phyloP scores from a whole-genome alignment of 1,140 invertebrate genomes.

The Brachionus plicatilis region DNA sequence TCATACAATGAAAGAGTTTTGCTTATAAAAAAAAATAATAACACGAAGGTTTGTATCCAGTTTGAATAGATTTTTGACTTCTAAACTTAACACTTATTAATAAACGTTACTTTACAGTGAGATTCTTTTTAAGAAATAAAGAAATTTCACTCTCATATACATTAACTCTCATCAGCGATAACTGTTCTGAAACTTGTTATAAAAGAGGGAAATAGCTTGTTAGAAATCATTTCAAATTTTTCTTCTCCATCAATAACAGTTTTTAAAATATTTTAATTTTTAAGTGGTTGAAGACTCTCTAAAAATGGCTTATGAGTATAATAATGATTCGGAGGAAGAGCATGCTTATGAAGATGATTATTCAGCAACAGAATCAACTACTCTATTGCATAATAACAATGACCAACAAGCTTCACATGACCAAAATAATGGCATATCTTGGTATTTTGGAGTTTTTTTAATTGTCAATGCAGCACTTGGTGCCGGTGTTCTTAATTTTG shows the following conservation, averaged over 20 bases:
- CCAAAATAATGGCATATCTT: constrained; percentile 56
- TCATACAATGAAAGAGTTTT: background rate
- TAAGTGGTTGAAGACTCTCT: constrained; percentile 18
- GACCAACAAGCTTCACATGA: background rate
- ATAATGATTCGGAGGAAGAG: background rate
- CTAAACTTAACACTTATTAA: background rate
- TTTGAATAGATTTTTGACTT: background rate
- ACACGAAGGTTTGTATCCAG: background rate
- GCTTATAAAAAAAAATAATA: background rate
- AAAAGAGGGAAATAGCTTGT: background rate
- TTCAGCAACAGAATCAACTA: background rate
- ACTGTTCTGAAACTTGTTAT: background rate
- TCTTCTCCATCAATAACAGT: background rate
- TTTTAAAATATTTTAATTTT: background rate
- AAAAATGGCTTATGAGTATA: constrained; percentile 7
- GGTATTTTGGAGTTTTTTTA: constrained; percentile 63
- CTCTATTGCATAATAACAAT: background rate
- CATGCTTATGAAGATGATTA: background rate
- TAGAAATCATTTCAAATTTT: background rate
- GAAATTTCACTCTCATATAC: background rate
- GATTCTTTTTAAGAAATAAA: background rate
- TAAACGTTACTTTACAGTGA: background rate
- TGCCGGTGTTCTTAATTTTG: constrained; percentile 68
- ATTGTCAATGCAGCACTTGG: constrained; percentile 68
- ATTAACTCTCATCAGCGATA: background rate